A percentile compares a stretch with the other conserved stretches of the same genome.
Conservation (phyloP, 2,888 invertebrate species). For the Cephus pygmeus region DNA sequence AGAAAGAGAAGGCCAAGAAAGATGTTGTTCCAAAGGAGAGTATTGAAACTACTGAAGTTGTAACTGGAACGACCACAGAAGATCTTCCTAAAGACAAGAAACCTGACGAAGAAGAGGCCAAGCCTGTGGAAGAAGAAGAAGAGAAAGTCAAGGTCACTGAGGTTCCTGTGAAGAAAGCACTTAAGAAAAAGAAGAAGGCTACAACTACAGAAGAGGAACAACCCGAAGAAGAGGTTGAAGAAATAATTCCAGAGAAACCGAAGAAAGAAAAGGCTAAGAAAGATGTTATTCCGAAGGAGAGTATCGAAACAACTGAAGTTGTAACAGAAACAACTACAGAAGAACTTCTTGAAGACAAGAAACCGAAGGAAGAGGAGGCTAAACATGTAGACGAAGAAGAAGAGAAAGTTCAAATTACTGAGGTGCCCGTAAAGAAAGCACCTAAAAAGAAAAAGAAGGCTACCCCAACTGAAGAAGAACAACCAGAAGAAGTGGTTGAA, state of each 20-base stretch:
- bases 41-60: constrained; percentile 19
- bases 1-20: constrained; percentile 13
- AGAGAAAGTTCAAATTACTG: constrained; percentile 17
- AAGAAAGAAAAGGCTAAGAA: constrained; percentile 31
- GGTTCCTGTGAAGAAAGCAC: constrained; percentile 35
- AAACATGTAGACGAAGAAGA: constrained; percentile 27
- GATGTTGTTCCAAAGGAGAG: constrained; percentile 13
- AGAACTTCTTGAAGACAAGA: constrained; percentile 23
- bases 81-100: constrained; percentile 24
- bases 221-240: constrained; percentile 30
- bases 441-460: constrained; percentile 39
- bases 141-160: constrained; percentile 18
- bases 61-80: constrained; percentile 9
- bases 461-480: constrained; percentile 28
- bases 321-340: constrained; percentile 33
- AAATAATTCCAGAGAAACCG: constrained; percentile 21
- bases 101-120: constrained; percentile 25
- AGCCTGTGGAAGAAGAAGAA: constrained; percentile 26
- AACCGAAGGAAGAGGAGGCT: constrained; percentile 25
- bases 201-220: constrained; percentile 31
- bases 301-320: constrained; percentile 35
- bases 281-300: constrained; percentile 32
- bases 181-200: constrained; percentile 38
- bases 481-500: constrained; percentile 32
- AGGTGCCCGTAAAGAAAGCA: constrained; percentile 34